Conservation (phyloP, 2,797 vertebrate species). For the Apogon talboti region DNA sequence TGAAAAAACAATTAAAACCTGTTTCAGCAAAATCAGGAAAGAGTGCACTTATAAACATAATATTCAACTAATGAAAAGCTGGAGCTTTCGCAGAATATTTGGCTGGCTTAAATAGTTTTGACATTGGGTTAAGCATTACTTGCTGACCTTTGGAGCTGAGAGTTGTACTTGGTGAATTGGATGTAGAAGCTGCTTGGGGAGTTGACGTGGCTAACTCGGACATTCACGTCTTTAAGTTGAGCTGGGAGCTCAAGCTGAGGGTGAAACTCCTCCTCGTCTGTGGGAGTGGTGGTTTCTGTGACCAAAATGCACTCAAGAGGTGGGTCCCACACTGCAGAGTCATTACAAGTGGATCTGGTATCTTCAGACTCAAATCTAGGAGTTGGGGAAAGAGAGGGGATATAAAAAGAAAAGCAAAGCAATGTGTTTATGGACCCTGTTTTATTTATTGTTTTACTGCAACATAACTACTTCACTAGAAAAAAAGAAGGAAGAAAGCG, state of each 20-base stretch:
- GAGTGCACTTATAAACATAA: too few relatives aligned
- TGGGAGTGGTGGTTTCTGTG: fast-evolving
- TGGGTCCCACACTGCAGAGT: slow-evolving; percentile 74
- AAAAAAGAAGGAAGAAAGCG: too few relatives aligned
- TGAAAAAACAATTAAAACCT: too few relatives aligned
- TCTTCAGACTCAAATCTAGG: background rate
- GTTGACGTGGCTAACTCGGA: slow-evolving; percentile 85
- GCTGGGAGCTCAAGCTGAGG: slow-evolving; percentile 50
- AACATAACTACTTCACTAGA: too few relatives aligned
- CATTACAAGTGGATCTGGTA: background rate
- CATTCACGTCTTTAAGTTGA: slow-evolving; percentile 79
- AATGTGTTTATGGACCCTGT: too few relatives aligned
- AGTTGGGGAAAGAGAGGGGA: background rate
- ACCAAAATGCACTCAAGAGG: slow-evolving; percentile 51
- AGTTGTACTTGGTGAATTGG: slow-evolving; percentile 80
- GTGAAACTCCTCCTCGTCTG: slow-evolving; percentile 33
- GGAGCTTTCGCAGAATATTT: background rate
- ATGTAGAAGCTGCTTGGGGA: slow-evolving; percentile 92
- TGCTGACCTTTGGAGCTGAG: slow-evolving; percentile 86
- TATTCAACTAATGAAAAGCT: too few relatives aligned
- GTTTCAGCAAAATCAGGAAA: too few relatives aligned
- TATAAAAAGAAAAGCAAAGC: background rate
- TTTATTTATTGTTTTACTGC: too few relatives aligned
- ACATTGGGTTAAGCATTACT: background rate
- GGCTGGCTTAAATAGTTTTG: background rate